A percentile compares a stretch with the other conserved stretches of the same genome.
Conservation (phyloP, 2,888 invertebrate genomes). For the Drosophila pseudotakahashii region DNA sequence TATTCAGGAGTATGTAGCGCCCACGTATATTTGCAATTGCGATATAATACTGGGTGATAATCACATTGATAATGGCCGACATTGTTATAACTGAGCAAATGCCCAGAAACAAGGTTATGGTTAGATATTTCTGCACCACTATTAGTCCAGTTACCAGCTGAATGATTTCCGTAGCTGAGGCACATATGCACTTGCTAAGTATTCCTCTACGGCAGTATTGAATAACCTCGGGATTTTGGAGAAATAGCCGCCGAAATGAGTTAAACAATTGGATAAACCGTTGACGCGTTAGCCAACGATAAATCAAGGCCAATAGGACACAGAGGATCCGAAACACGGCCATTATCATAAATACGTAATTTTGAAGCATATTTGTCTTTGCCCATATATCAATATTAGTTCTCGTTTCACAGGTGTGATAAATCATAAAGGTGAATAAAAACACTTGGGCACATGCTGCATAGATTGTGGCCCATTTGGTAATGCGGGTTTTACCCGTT, state of each 20-base stretch:
- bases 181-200: conserved; percentile 29
- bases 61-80: conserved; percentile 41
- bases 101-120: not conserved
- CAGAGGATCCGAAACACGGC: conserved; percentile 22
- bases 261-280: conserved; percentile 39
- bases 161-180: fast-evolving
- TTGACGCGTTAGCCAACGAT: conserved; percentile 56
- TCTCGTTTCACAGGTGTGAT: not conserved
- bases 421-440: not conserved
- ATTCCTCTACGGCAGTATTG: conserved; percentile 35
- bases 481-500: conserved; percentile 40
- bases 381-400: not conserved
- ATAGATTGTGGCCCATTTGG: conserved; percentile 30
- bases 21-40: conserved; percentile 46
- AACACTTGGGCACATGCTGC: conserved; percentile 30
- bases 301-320: conserved; percentile 36
- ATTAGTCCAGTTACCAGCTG: not conserved
- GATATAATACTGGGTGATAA: conserved; percentile 54
- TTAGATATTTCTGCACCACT: not conserved
- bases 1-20: conserved; percentile 55
- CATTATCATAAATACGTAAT: conserved; percentile 27
- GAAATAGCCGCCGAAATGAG: conserved; percentile 18
- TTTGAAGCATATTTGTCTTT: conserved; percentile 24
- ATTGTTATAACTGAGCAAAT: not conserved
- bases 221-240: conserved; percentile 37